Evolutionary conservation across 2,113 vertebrate species (phyloP), one percentile per base, ranked within the genome.

Genomic region (Cyphomyrus plagiostoma): DNA sequence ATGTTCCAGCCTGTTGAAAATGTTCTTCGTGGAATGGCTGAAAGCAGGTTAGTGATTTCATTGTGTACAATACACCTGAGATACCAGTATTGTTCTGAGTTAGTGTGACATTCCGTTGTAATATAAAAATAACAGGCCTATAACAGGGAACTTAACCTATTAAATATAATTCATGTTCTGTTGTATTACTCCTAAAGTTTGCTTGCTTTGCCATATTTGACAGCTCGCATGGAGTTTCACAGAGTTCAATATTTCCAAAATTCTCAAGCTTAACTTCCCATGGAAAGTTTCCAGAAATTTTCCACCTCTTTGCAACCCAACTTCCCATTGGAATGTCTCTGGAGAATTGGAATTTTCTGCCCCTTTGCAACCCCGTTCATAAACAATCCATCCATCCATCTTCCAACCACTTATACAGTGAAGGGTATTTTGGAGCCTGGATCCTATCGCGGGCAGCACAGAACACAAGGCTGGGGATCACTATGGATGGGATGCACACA

Each of bases 1-100:
- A 53, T 87, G 86, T 88, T 88, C 87, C 87, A 88, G 56, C 52
- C 52, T 58, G 52, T 62, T 45, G 56, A 88, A 39, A 58, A 88
- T 7, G 87, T 56, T 62, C 52, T 66, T 42, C 4, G 13, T 62
- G 53, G 56, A 88, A 66, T 42, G 35, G 30, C 48, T 13, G 53
- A 88, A 62, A 62, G 23, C 53, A 88, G 87, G 87, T 88, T 42
- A 62, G 87, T 88, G 26, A 39, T 62, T 3, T 46, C 30, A 23
- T 66, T 88, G 30, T 15, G 3, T 84, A 48, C 2, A 1, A 21
- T 10, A 17, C 82, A 46, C 82, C 9, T 70, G 62, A 30, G 26
- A 70, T 9, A 70, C 26, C 62, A 13, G 26, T 26, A 13, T 26
- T 70, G 62, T 13, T 70, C n/a, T 70, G n/a, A 30, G 62, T 70